Evolutionary conservation across 2,113 vertebrate genomes (phyloP), one percentile per base, ranked within the genome.

Genomic region (Festucalex cinctus): DNA sequence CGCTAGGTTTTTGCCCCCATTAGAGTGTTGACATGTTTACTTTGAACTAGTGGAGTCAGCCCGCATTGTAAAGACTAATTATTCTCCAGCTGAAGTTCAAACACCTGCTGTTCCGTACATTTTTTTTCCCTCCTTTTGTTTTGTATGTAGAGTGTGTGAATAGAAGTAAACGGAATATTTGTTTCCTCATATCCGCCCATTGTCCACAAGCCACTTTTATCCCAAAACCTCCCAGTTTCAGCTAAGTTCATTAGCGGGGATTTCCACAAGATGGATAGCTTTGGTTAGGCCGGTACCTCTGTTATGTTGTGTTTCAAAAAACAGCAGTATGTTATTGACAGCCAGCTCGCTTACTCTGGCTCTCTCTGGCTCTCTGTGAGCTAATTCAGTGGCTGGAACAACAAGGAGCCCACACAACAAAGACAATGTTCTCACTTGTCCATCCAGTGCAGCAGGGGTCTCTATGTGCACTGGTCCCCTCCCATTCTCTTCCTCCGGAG

Each of bases 321-420:
- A 80, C 75, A 78, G 73, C 68, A 73, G 70, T 79, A 69, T 75
- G 71, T 81, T 79, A 72, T 78, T 64, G 70, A 74, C 76, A 73
- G 59, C 69, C 53, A 36, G 72, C 70, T 72, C 57, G 75, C 71
- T 73, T 37, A 57, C 43, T 78, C 63, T 51, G 62, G 66, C 65
- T 64, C 36, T 44, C 35, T 73, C 66, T 71, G 68, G 77, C 65
- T 78, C 43, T 68, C 43, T 83, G 69, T 84, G 86, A 86, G 77
- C 83, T 85, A 85, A 88, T 89, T 89, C 85, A 88, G 74, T 82
- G 74, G 80, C 78, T 78, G 62, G 73, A 87, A 86, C 85, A 88
- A 90, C 86, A 88, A 83, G 83, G 69, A 81, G 77, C 51, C 53
- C 77, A 78, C 73, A 76, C 77, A 81, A 86, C 80, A 83, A 66